Base-by-base conservation (phyloP, 2,888 invertebrate genomes). In the Microdon myrmicae region DNA sequence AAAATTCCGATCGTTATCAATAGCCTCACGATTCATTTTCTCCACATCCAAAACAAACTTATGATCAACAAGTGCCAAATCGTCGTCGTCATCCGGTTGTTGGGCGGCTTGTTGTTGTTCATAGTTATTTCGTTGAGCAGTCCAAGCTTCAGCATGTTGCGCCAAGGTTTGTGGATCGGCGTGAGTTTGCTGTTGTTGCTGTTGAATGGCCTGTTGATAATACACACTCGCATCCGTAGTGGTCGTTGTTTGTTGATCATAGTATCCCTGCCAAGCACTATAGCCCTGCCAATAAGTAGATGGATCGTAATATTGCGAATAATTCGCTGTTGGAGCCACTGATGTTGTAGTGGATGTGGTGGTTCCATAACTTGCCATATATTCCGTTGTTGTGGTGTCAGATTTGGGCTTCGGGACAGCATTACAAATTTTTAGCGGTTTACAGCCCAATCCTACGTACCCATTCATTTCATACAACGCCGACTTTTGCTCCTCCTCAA, bases 401-500 rank as follows among this genome's bases (percentile, higher is more conserved):
- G 80, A 71, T 75, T 89, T 89, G 1, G 90, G 90, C 73, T 92
- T 90, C 1, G 95, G 95, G 2, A 94, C 93, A 2, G 96, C 96
- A 68, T 92, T 90, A 74, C 94, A 94, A 68, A 96, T 95, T 81
- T 94, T 92, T 31, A 96, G 82, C 1, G 94, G 89, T 75, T 93
- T 94, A 0, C 87, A 86, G 0, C 96, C 96, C 0, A 96, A 83
- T 0, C 94, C 94, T 45, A 88, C 86, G 74, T 89, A 94, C 1
- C 94, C 94, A 75, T 96, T 95, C 96, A 96, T 96, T 61, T 93
- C 90, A 44, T 90, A 88, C 39, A 96, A 81, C 66, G 96, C 95
- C 71, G 92, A 90, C 73, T 95, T 91, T 78, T 96, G 96, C 74
- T 94, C 94, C 55, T 93, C 92, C 78, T 96, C 96, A 72, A 90